A percentile compares a stretch with the other conserved stretches of the same genome.
Evolutionary conservation across 2,113 vertebrate genomes (phyloP).

Genomic region (Anser brachyrhynchus): DNA sequence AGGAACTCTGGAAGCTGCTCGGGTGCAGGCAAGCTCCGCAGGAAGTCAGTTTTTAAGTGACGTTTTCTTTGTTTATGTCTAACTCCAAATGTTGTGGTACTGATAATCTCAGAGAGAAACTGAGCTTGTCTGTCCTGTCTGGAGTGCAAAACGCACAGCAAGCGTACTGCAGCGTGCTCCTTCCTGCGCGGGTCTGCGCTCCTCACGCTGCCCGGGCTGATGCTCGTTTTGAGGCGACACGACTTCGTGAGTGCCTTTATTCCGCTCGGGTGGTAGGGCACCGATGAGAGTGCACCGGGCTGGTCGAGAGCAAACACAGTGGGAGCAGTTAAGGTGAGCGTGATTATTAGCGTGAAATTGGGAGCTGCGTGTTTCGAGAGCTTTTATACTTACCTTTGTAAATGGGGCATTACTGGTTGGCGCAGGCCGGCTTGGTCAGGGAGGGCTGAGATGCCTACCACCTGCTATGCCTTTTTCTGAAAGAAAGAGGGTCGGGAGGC

Average conservation of each 20-base stretch:
- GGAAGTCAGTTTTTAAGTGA: background rate
- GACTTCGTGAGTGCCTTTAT: background rate
- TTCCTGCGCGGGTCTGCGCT: rapidly evolving
- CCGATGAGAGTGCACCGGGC: background rate
- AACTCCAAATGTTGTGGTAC: background rate
- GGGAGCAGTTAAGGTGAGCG: background rate
- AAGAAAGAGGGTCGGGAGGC: background rate
- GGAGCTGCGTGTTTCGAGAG: background rate
- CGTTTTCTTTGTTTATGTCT: background rate
- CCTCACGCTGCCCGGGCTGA: background rate
- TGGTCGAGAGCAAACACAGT: background rate
- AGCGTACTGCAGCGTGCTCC: too few relatives aligned
- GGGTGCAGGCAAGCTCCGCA: rapidly evolving
- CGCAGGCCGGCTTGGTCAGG: background rate
- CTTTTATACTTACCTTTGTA: background rate
- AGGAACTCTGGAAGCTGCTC: background rate
- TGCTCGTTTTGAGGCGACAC: rapidly evolving
- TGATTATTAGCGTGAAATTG: background rate
- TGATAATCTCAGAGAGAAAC: background rate
- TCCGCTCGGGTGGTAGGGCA: background rate
- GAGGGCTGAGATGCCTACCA: background rate
- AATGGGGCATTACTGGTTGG: background rate
- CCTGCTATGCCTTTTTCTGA: background rate
- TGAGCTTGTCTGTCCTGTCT: background rate
- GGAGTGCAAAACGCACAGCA: background rate